phyloP scores from a whole-genome alignment of 1,140 invertebrate genomes.

The Pomacea maculata region DNA sequence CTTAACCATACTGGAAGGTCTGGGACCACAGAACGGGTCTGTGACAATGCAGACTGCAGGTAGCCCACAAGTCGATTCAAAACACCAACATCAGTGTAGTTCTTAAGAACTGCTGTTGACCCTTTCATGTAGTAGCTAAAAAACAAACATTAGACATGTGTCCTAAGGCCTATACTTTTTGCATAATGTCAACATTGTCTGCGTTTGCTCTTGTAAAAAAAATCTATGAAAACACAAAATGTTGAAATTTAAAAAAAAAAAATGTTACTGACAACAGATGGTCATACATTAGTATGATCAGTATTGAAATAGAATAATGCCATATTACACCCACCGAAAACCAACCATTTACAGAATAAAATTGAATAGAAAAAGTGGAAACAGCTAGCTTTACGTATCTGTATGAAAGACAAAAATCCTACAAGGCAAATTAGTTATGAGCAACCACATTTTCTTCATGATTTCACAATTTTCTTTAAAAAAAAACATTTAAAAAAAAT shows the following conservation, averaged over 20 bases:
- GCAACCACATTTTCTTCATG: neutral
- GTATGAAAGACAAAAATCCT: neutral
- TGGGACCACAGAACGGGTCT: conserved; percentile 28
- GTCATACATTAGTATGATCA: too few species aligned
- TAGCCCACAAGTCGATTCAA: conserved; percentile 74
- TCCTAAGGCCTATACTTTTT: too few species aligned
- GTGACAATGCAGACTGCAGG: conserved; percentile 68
- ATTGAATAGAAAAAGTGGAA: too few species aligned
- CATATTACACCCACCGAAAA: too few species aligned
- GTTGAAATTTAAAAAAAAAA: too few species aligned
- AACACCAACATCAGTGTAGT: conserved; percentile 75
- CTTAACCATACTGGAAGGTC: conserved; percentile 71
- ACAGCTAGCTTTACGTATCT: neutral
- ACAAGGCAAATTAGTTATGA: neutral
- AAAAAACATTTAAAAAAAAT: neutral
- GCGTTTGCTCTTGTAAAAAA: too few species aligned
- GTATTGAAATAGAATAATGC: too few species aligned
- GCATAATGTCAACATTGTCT: too few species aligned
- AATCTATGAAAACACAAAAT: too few species aligned
- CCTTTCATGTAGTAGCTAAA: conserved; percentile 79
- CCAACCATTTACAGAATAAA: too few species aligned
- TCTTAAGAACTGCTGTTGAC: conserved; percentile 70
- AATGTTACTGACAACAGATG: too few species aligned
- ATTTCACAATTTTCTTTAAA: neutral
- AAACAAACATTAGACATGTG: neutral